Base-by-base conservation (phyloP, 30 jellyfish, hydroid and myxozoan species). In the Phacellophora camtschatica region DNA sequence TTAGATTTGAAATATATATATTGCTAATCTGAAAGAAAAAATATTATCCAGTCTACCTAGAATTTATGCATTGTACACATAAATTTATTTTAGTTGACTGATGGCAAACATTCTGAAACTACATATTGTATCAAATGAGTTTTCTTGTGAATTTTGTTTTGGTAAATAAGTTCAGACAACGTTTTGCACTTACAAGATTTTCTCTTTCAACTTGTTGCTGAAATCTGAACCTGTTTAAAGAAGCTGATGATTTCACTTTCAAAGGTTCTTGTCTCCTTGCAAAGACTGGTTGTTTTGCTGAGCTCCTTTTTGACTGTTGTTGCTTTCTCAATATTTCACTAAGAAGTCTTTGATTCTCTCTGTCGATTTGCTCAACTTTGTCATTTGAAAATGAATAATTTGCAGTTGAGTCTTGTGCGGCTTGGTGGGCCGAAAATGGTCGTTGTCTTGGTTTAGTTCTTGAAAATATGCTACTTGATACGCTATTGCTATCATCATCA, bases 171-270 rank as follows among this genome's bases (percentile, higher is more conserved):
- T n/a, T n/a, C n/a, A n/a, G n/a, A n/a, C n/a, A n/a, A n/a, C n/a
- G n/a, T n/a, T n/a, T n/a, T n/a, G n/a, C 9, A 31, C 96, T 35
- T 74, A 85, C 88, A 81, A 92, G 33, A 56, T 92, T 92, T 19
- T 92, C 98, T 19, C 95, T 87, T 65, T 92, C 96, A 27, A 92
- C 74, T 79, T 92, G 94, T 39, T 71, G 85, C 43, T 92, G 98
- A 16, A 53, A 57, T 66, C 85, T 85, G 9, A 41, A n/a, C 30
- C 98, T 90, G 57, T 92, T 92, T 7, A 92, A 28, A 22, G 86
- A 71, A 9, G 98, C 84, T 32, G 96, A 88, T 7, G 98, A 85
- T 23, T 75, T 68, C 1, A 92, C 95, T 55, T 77, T 65, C 2
- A 79, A 88, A 1, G 98, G 96, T 22, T 66, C 90, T 7, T 41